Base-by-base conservation (phyloP, 2,888 invertebrate species). In the Sarcophaga subvicina region DNA sequence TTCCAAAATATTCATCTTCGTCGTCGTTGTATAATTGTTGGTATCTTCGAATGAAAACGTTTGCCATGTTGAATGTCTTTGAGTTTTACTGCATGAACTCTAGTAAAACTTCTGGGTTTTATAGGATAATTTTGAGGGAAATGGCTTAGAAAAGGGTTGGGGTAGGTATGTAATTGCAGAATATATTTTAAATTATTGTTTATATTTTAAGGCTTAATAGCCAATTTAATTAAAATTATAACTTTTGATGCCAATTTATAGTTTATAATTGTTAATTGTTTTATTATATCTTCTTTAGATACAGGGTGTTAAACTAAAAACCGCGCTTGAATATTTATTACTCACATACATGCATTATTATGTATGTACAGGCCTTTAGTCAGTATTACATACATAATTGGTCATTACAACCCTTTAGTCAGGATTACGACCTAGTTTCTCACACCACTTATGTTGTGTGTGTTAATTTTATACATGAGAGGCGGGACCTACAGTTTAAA, bases 211-310 rank as follows among this genome's bases (percentile, higher is more conserved):
- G 37, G 66, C 6, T 49, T 49, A 76, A 76, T 76, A 66, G 66
- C 27, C 75, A 25, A 64, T 27, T 76, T 49, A 22, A 20, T 54
- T 49, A n/a, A 17, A 8, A n/a, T 64, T 76, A 76, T 47, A 47
- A 49, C 27, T 76, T 64, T 64, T 62, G 49, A 64, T 54, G 11
- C n/a, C 63, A 66, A 64, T 4, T 14, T 49, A 63, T 14, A 25
- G 11, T 66, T 49, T 49, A 14, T 49, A 49, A 49, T 49, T 49
- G 49, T 49, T 49, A 49, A 49, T 3, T 49, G 49, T 4, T 4
- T 11, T 49, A 49, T 49, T 12, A 49, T 49, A 12, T 49, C 14
- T 49, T 11, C 11, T 49, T 49, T 49, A 4, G 12, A 49, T 14
- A 49, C 49, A 14, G 49, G 12, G 49, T 49, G 49, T 49, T 49